Base-by-base conservation (phyloP, 1,140 invertebrate genomes). In the Zaprionus taronus region DNA sequence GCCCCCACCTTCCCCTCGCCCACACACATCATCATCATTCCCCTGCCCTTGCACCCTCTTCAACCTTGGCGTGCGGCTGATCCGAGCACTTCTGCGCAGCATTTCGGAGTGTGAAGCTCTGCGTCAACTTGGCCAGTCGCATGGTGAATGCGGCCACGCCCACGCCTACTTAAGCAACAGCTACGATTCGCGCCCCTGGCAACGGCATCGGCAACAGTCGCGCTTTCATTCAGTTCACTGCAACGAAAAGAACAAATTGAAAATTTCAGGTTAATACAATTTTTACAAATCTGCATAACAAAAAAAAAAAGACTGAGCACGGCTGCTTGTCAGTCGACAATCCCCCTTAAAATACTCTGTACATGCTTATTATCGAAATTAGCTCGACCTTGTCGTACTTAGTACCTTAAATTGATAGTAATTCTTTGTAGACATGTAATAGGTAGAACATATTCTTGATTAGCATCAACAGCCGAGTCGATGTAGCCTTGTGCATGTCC, bases 111-210 rank as follows among this genome's bases (percentile, higher is more conserved):
- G 81, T 73, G 20, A 87, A 91, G 58, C 81, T 77, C 57, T 91
- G 77, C 44, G 89, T 75, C 57, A 92, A 70, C 51, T 86, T 92
- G 26, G 91, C 84, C 81, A 92, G 68, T 75, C 89, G 91, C 91
- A 92, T 92, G 74, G 75, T 92, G 74, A 44, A 44, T 67, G 61
- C 72, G 31, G 70, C 72, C 76, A 63, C 72, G 65, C 79, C 78
- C 72, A 74, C 72, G 65, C 79, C 78, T 69, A 74, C 70, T 72
- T 56, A 61, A 80, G 56, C 57, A 60, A 68, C 47, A 74, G 63
- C 58, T 66, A 66, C 55, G 55, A 77, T 68, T 57, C 41, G 24
- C 31, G 26, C 60, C 55, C 26, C 41, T 7, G 9, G 44, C 41
- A 58, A 69, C 79, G 38, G 36, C 71, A 67, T 60, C 73, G 38